These are phyloP conservation scores for Haemorhous mexicanus DNA, from an alignment of 2,113 vertebrate species.

Conservation along the genomic window DNA sequence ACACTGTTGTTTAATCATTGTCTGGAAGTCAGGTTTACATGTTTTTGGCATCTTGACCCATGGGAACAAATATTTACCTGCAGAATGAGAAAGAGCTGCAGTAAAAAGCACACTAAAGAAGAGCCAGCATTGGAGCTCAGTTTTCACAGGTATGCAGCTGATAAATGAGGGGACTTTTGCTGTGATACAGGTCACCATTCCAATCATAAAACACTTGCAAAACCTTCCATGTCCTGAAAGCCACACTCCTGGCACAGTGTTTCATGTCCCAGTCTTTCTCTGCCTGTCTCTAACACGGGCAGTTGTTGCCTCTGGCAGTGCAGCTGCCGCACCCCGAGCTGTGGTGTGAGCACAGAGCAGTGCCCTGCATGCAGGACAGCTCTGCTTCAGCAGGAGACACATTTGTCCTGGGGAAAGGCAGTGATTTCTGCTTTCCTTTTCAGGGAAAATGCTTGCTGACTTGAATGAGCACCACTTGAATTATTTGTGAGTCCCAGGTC, in stretches of 20 bases:
- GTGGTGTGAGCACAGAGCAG: neutral
- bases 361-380: neutral
- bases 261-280: neutral
- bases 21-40: neutral
- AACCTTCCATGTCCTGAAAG: neutral
- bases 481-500: neutral
- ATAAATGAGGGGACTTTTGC: neutral
- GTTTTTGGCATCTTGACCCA: neutral
- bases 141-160: neutral
- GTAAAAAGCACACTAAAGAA: neutral
- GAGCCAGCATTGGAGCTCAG: neutral
- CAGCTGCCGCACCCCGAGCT: rapidly evolving
- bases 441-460: neutral
- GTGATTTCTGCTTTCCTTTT: neutral
- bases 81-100: neutral
- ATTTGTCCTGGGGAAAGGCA: neutral
- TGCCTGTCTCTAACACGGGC: neutral
- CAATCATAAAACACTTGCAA: neutral
- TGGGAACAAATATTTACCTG: neutral
- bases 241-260: neutral
- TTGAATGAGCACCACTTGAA: neutral
- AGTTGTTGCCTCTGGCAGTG: neutral
- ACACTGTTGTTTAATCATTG: neutral
- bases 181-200: neutral
- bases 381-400: neutral